These are phyloP conservation scores for Sphinx pinastri DNA, from an alignment of 2,888 invertebrate species.

Conservation along the genomic window DNA sequence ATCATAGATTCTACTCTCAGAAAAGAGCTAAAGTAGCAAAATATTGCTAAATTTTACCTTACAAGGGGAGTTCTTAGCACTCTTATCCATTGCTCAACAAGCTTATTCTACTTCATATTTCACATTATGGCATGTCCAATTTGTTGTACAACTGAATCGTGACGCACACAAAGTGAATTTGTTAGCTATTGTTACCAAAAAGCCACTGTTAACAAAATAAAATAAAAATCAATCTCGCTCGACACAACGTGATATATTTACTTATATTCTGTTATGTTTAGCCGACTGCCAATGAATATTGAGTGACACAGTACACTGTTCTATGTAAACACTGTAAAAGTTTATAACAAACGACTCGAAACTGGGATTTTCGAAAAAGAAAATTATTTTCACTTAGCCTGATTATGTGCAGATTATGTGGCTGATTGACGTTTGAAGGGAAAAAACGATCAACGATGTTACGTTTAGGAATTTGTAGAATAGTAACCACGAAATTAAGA, in stretches of 20 bases:
- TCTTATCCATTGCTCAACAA: constrained; percentile 78
- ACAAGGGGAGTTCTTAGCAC: constrained; percentile 78
- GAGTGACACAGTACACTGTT: constrained; percentile 37
- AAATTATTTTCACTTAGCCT: constrained; percentile 28
- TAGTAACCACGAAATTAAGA: neutral
- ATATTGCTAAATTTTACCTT: constrained; percentile 75
- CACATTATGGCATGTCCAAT: constrained; percentile 71
- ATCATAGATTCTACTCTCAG: constrained; percentile 26
- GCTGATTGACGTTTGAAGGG: constrained; percentile 35
- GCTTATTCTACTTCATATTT: constrained; percentile 72
- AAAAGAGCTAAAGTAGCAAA: constrained; percentile 53
- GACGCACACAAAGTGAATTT: constrained; percentile 73
- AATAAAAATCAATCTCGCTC: constrained; percentile 76
- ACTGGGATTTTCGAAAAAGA: constrained; percentile 50
- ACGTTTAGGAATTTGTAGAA: neutral
- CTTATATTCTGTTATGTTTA: constrained; percentile 53
- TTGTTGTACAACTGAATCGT: constrained; percentile 61
- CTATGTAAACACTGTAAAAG: constrained; percentile 30
- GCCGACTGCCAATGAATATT: constrained; percentile 51
- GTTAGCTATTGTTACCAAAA: constrained; percentile 76
- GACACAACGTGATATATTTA: constrained; percentile 75
- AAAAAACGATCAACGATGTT: neutral
- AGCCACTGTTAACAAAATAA: constrained; percentile 80
- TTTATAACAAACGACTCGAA: constrained; percentile 32
- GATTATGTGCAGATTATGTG: constrained; percentile 52